Evolutionary conservation across 2,797 vertebrate genomes (phyloP).

Genomic region (Meda fulgida): DNA sequence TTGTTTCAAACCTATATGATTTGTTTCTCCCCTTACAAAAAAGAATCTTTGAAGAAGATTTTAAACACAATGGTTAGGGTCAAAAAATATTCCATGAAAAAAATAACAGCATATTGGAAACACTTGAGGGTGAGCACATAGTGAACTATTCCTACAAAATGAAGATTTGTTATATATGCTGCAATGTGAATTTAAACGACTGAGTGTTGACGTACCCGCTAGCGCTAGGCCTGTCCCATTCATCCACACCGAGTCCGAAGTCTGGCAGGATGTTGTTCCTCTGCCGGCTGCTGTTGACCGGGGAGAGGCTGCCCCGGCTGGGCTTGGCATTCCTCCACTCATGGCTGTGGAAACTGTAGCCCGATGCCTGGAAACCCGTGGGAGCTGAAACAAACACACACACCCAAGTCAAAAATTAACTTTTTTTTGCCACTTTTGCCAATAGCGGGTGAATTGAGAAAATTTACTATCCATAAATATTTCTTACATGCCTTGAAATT

Average conservation of each 20-base stretch:
- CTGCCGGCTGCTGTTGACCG: conserved; percentile 77
- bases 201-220: conserved; percentile 78
- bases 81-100: background rate
- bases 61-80: background rate
- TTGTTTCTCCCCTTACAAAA: background rate
- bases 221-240: conserved; percentile 88
- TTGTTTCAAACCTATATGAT: background rate
- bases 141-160: background rate
- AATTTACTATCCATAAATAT: background rate
- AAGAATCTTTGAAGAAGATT: background rate
- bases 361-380: conserved; percentile 84
- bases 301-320: conserved; percentile 83
- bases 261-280: conserved; percentile 86
- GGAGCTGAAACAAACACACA: conserved; percentile 74
- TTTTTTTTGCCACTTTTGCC: background rate
- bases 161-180: background rate
- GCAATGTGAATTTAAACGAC: background rate
- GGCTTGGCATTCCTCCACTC: conserved; percentile 92
- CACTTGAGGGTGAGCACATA: background rate
- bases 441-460: background rate
- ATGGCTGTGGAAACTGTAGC: conserved; percentile 89
- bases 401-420: background rate
- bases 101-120: background rate
- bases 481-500: background rate
- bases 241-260: conserved; percentile 87